Conservation (phyloP, 2,888 invertebrate genomes). For the Leptinotarsa juncta region DNA sequence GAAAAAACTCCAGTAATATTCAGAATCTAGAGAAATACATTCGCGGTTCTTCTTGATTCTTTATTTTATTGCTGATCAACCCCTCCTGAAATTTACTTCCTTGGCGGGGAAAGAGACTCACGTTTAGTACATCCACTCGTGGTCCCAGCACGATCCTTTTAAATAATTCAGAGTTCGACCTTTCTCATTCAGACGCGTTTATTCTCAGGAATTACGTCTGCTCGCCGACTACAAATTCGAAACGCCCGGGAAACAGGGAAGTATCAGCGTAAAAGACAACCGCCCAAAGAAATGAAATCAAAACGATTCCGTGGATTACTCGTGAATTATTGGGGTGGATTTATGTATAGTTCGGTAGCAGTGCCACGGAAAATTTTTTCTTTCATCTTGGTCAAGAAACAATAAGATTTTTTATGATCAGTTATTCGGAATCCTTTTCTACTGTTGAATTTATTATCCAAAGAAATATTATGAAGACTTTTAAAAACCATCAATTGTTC, state of each 20-base stretch:
- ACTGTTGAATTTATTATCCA: too few species aligned
- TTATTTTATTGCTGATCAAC: background rate
- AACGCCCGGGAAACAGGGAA: background rate
- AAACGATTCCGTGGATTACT: background rate
- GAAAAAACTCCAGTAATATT: too few species aligned
- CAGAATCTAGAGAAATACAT: too few species aligned
- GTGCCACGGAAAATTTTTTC: too few species aligned
- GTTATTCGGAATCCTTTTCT: too few species aligned
- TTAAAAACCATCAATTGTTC: too few species aligned
- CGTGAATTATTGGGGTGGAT: background rate
- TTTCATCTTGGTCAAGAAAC: too few species aligned
- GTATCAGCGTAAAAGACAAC: background rate
- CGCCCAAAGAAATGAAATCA: background rate
- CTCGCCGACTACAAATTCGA: constrained; percentile 7
- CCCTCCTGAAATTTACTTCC: background rate
- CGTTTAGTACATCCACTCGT: constrained; percentile 1
- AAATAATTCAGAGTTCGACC: constrained; percentile 10
- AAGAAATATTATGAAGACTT: too few species aligned
- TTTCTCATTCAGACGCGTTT: background rate
- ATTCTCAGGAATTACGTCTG: background rate
- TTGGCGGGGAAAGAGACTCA: background rate
- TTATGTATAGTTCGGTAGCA: too few species aligned
- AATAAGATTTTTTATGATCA: too few species aligned
- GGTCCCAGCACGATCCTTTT: background rate
- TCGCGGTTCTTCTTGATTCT: background rate